These are phyloP conservation scores for Andrena hattorfiana DNA, from an alignment of 2,888 invertebrate genomes.

Conservation along the genomic window DNA sequence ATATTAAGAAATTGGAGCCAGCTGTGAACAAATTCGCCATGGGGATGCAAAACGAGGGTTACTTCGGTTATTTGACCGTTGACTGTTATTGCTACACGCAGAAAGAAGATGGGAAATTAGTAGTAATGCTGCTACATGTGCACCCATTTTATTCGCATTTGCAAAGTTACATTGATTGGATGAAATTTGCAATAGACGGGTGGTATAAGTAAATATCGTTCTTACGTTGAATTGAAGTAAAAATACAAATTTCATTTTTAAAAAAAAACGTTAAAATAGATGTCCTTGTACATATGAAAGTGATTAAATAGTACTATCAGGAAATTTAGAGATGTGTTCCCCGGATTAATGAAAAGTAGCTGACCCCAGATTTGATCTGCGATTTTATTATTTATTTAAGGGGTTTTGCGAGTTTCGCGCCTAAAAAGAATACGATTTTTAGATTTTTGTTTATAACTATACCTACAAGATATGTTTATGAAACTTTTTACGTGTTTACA, in stretches of 20 bases:
- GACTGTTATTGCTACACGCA: slow-evolving; percentile 66
- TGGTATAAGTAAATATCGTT: slow-evolving; percentile 53
- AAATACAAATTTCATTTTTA: background rate
- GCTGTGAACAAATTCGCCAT: slow-evolving; percentile 56
- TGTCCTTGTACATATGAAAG: too few relatives aligned
- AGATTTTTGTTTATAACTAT: too few relatives aligned
- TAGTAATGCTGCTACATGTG: slow-evolving; percentile 60
- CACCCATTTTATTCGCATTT: slow-evolving; percentile 65
- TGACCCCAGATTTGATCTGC: too few relatives aligned
- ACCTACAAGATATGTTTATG: too few relatives aligned
- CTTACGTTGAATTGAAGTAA: background rate
- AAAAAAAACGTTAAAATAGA: too few relatives aligned
- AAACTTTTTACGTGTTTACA: too few relatives aligned
- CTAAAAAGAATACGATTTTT: too few relatives aligned
- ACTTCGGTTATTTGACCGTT: slow-evolving; percentile 69
- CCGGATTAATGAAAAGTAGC: too few relatives aligned
- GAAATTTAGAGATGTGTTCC: too few relatives aligned
- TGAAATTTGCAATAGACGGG: slow-evolving; percentile 70
- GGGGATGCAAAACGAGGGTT: slow-evolving; percentile 63
- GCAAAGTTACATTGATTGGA: slow-evolving; percentile 73
- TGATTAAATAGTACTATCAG: too few relatives aligned
- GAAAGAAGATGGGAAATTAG: slow-evolving; percentile 47
- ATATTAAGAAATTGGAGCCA: slow-evolving; percentile 50
- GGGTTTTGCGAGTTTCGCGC: too few relatives aligned
- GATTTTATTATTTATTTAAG: too few relatives aligned